phyloP scores from a whole-genome alignment of 2,113 vertebrate genomes.

The Vimba vimba region DNA sequence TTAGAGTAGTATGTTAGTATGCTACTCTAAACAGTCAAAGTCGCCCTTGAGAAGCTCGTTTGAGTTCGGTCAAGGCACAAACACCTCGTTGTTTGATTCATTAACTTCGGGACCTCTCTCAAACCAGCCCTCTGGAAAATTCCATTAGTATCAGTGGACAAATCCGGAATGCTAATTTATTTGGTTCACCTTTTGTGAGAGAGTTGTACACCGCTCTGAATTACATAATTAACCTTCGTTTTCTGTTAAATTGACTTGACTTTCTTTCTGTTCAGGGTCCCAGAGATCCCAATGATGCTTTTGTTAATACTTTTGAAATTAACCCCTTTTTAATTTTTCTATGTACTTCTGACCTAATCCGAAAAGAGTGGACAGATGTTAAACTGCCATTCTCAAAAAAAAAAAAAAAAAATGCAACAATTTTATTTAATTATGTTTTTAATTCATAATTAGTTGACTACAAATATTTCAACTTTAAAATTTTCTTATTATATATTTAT shows the following conservation, averaged over 20 bases:
- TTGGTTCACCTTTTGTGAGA: conserved; percentile 23
- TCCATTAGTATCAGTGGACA: conserved; percentile 30
- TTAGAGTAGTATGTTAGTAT: neutral
- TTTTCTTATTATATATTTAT: neutral
- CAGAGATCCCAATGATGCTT: neutral
- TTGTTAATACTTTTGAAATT: neutral
- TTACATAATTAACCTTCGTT: neutral
- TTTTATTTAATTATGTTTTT: neutral
- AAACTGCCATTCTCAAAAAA: neutral
- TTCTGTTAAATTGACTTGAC: neutral
- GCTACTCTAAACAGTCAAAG: neutral
- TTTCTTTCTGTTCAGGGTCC: neutral
- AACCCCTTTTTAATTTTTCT: neutral
- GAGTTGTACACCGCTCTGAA: neutral
- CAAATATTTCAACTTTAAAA: neutral
- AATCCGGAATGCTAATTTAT: conserved; percentile 39
- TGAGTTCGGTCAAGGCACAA: conserved; percentile 36
- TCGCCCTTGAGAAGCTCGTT: conserved; percentile 15
- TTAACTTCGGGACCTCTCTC: conserved; percentile 35
- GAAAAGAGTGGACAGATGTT: neutral
- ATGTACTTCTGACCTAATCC: neutral
- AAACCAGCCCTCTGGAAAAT: conserved; percentile 47
- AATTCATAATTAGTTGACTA: neutral
- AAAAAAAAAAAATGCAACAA: too few species aligned
- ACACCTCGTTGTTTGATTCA: conserved; percentile 31